Conservation (phyloP, 2,888 invertebrate genomes). For the Nephrotoma appendiculata region DNA sequence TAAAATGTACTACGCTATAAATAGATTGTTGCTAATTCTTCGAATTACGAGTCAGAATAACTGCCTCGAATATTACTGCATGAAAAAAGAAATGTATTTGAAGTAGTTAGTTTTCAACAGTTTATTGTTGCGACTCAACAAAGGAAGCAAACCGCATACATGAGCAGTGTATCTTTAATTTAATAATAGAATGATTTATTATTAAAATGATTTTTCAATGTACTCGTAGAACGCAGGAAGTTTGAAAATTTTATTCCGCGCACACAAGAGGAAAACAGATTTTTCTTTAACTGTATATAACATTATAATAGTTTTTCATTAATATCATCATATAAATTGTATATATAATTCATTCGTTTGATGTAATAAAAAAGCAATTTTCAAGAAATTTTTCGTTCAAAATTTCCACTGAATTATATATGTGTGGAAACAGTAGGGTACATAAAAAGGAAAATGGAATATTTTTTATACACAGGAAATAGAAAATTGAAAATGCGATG, state of each 20-base stretch:
- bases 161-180: background rate
- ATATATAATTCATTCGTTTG: background rate
- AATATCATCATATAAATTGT: background rate
- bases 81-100: background rate
- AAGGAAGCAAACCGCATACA: background rate
- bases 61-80: background rate
- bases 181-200: background rate
- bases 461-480: too few relatives aligned
- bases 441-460: background rate
- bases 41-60: background rate
- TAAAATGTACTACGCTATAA: background rate
- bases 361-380: background rate
- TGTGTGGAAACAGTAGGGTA: background rate
- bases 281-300: background rate
- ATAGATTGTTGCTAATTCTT: background rate
- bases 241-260: background rate
- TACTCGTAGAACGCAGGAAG: background rate
- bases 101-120: background rate
- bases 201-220: background rate
- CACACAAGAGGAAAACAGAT: background rate
- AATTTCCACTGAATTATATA: background rate
- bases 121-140: background rate
- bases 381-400: background rate
- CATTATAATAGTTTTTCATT: background rate
- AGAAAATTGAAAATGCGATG: too few relatives aligned